A percentile compares a stretch with the other conserved stretches of the same genome.
Evolutionary conservation across 2,113 vertebrate genomes (phyloP).

Genomic region (Ranitomeya imitator): DNA sequence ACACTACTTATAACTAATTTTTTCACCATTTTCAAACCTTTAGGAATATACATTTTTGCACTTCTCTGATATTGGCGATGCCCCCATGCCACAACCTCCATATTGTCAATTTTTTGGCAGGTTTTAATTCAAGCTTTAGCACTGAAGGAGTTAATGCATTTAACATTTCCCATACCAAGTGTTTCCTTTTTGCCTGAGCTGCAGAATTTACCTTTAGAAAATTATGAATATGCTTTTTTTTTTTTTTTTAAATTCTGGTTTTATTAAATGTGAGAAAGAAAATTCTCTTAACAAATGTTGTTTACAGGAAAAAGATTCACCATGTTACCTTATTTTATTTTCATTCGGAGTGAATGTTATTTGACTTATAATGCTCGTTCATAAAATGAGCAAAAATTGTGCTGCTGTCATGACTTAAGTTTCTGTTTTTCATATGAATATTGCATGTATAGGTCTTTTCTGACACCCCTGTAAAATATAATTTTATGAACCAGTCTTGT

Average conservation of each 20-base stretch:
- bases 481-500: slow-evolving; percentile 8
- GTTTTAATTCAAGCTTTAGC: not conserved
- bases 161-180: not conserved
- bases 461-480: slow-evolving; percentile 25
- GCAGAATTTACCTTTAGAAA: not conserved
- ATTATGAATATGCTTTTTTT: not conserved
- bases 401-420: slow-evolving; percentile 14
- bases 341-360: slow-evolving; percentile 8
- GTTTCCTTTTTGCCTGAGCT: not conserved
- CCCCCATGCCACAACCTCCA: not conserved
- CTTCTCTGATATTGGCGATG: not conserved
- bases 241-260: slow-evolving; percentile 9
- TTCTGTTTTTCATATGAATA: slow-evolving; percentile 25
- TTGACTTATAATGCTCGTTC: slow-evolving; percentile 24
- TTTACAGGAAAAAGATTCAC: slow-evolving; percentile 33
- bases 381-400: slow-evolving; percentile 5
- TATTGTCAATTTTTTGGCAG: not conserved
- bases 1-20: no score
- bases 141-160: not conserved
- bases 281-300: slow-evolving; percentile 22
- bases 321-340: slow-evolving; percentile 47
- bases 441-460: slow-evolving; percentile 35
- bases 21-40: not conserved
- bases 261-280: not conserved
- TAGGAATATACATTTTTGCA: not conserved